Conservation (phyloP, 2,797 vertebrate species). For the Kryptolebias ocellatus region DNA sequence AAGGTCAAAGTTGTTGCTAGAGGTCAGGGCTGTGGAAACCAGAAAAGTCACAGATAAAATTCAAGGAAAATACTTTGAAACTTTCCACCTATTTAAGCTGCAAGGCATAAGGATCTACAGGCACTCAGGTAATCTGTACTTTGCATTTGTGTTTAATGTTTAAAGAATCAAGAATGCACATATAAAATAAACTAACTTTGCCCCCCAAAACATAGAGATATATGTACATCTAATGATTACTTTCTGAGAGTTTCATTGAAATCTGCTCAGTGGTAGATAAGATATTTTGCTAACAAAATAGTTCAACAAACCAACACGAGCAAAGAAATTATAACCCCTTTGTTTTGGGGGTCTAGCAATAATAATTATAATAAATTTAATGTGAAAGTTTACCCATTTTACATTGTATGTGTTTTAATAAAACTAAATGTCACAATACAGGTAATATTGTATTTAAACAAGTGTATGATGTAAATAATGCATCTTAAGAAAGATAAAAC, state of each 20-base stretch:
- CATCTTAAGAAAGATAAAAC: not conserved
- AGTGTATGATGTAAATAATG: not conserved
- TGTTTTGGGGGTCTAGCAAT: not conserved
- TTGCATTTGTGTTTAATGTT: not conserved
- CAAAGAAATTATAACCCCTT: too few species aligned
- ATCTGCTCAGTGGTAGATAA: too few species aligned
- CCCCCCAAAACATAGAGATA: too few species aligned
- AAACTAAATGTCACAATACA: not conserved
- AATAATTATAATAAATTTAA: not conserved
- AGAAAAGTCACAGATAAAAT: constrained; percentile 32
- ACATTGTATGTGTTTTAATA: not conserved
- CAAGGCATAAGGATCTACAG: not conserved
- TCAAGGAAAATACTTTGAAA: not conserved
- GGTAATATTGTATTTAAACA: constrained; percentile 4
- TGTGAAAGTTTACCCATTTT: not conserved
- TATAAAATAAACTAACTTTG: too few species aligned
- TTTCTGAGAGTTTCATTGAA: too few species aligned
- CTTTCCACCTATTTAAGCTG: constrained; percentile 7
- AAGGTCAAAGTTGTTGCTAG: constrained; percentile 31
- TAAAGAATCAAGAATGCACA: not conserved
- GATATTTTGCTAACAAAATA: too few species aligned
- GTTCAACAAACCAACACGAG: too few species aligned
- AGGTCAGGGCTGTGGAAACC: constrained; percentile 15
- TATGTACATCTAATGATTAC: too few species aligned
- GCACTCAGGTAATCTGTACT: constrained; percentile 6